A percentile compares a stretch with the other conserved stretches of the same genome.
Conservation (phyloP, 2,113 vertebrate species). For the Stomatorhinus ivindoensis region DNA sequence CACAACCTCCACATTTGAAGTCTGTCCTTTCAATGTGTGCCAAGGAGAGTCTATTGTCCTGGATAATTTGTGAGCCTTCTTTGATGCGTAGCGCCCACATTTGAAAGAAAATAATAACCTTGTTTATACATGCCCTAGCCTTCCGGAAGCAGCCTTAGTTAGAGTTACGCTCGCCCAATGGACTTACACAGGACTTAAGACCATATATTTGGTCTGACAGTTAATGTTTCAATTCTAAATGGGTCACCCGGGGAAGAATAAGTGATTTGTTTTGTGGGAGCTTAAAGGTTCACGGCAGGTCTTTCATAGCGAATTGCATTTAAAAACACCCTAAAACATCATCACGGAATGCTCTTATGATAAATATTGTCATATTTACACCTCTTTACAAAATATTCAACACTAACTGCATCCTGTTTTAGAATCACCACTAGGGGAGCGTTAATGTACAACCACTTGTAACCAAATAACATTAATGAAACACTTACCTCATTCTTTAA, state of each 20-base stretch:
- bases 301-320: neutral
- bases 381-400: neutral
- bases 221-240: slow-evolving; percentile 10
- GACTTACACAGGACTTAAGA: neutral
- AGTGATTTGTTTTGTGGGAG: neutral
- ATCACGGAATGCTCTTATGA: neutral
- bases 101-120: slow-evolving; percentile 5
- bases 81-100: neutral
- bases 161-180: neutral
- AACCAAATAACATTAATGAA: neutral
- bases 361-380: neutral
- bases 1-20: slow-evolving; percentile 1
- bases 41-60: slow-evolving; percentile 16
- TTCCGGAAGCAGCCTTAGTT: neutral
- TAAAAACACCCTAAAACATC: neutral
- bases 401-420: neutral
- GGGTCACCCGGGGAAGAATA: neutral
- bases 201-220: slow-evolving; percentile 11
- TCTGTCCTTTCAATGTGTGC: slow-evolving; percentile 7
- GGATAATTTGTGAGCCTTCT: slow-evolving; percentile 13
- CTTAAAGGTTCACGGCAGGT: neutral
- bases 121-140: slow-evolving; percentile 6
- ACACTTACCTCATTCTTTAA: neutral
- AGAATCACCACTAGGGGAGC: neutral
- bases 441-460: neutral